Conservation (phyloP, 2,797 vertebrate species). For the Tadarida brasiliensis region DNA sequence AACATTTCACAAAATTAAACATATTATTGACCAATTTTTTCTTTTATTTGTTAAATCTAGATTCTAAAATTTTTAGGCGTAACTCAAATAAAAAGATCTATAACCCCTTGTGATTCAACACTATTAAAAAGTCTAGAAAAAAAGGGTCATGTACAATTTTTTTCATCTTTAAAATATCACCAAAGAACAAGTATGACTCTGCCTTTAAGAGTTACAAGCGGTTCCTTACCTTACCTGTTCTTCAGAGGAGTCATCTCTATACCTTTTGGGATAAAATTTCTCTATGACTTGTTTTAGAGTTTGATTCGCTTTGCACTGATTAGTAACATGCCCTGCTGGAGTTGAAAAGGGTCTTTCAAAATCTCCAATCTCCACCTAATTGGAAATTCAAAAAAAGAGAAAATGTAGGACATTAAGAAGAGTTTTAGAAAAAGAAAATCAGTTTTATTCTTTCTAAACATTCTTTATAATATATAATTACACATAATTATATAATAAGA, state of each 20-base stretch:
- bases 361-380: constrained; percentile 96
- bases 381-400: constrained; percentile 46
- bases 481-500: background rate
- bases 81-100: constrained; percentile 32
- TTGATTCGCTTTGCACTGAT: constrained; percentile 94
- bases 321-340: constrained; percentile 88
- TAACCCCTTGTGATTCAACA: background rate
- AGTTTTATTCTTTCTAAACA: constrained; percentile 35
- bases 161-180: constrained; percentile 15
- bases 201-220: background rate
- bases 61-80: background rate
- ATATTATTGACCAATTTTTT: background rate
- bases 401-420: background rate
- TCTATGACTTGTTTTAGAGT: constrained; percentile 96
- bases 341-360: constrained; percentile 96
- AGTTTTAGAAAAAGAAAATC: constrained; percentile 43
- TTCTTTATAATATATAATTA: background rate
- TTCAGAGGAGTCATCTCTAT: constrained; percentile 92
- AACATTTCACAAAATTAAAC: constrained; percentile 40
- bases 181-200: background rate
- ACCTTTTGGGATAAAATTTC: constrained; percentile 96
- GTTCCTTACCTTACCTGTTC: constrained; percentile 94
- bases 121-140: constrained; percentile 19
- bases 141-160: background rate
- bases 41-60: constrained; percentile 42